Base-by-base conservation (phyloP, 2,797 vertebrate species). In the Ctenopoma kingsleyae region DNA sequence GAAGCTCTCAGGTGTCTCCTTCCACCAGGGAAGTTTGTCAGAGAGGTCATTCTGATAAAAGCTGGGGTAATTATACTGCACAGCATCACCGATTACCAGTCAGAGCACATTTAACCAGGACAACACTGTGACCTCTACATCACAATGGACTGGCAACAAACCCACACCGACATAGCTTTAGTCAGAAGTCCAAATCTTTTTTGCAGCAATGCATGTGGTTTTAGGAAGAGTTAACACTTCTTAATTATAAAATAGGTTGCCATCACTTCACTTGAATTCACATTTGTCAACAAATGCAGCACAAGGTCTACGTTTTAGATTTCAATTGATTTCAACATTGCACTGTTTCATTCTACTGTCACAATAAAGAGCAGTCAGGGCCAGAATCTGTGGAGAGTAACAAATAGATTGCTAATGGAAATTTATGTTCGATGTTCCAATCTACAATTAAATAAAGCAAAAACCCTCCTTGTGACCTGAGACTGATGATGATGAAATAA, bases 401-500 rank as follows among this genome's bases (percentile, higher is more conserved):
- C 84, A 92, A 91, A 93, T 82, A 76, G 80, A 91, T 81, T 70
- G 81, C 87, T 92, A 92, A 93, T 91, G 88, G 71, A 76, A 94
- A 94, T 94, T 87, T 90, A 94, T 94, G 87, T 85, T 85, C 84
- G 82, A 82, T 80, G 81, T 80, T 84, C 79, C 68, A 22, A 77
- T 89, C 86, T 84, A 77, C 91, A 94, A 94, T 95, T 93, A 95
- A 92, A 88, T 75, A 70, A 90, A 91, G 92, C 78, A 91, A 91
- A 94, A 93, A 86, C 90, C 88, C 80, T 90, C 87, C 78, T 81
- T 5, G 57, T 81, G 87, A 92, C 90, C 88, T 56, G 66, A 90
- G 87, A 94, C 92, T 92, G 30, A 32, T 32, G 30, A 32, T 32
- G 30, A 92, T 89, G 68, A 91, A 94, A 92, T 94, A 94, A 94